Evolutionary conservation across 1,140 invertebrate species (phyloP).

Genomic region (Drosophila pruinosa): DNA sequence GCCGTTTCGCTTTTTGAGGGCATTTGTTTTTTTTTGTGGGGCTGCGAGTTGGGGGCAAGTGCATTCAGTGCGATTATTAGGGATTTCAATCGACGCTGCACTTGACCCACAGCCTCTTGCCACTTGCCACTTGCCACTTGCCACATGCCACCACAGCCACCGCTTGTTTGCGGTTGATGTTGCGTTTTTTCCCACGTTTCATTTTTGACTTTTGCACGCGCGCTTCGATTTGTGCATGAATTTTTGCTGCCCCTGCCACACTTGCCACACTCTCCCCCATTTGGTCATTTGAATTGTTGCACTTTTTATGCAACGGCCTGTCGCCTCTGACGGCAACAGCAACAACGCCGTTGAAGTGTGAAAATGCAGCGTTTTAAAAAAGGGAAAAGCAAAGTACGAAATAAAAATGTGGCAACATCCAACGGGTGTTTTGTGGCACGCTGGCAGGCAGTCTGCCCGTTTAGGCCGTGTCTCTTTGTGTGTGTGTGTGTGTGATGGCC

Average conservation of each 20-base stretch:
- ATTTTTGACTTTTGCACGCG: conserved; percentile 32
- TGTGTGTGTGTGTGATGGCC: conserved; percentile 15
- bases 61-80: conserved; percentile 76
- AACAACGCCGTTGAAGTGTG: conserved; percentile 64
- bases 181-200: conserved; percentile 55
- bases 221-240: conserved; percentile 67
- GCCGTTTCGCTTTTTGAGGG: conserved; percentile 3
- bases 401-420: conserved; percentile 54
- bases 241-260: conserved; percentile 43
- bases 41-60: conserved; percentile 40
- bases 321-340: conserved; percentile 15
- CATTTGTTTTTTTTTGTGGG: conserved; percentile 7
- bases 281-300: conserved; percentile 77
- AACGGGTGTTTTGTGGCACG: conserved; percentile 39
- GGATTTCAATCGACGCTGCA: conserved; percentile 78
- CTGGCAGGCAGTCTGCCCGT: background rate
- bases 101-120: conserved; percentile 26
- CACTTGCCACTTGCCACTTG: background rate
- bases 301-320: conserved; percentile 72
- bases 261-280: background rate
- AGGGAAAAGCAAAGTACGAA: conserved; percentile 10
- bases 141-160: background rate
- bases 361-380: conserved; percentile 65
- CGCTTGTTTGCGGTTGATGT: conserved; percentile 72
- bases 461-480: conserved; percentile 20